A percentile compares a stretch with the other conserved stretches of the same genome.
phyloP scores from a whole-genome alignment of 2,888 invertebrate species.

The Nomada fabriciana region DNA sequence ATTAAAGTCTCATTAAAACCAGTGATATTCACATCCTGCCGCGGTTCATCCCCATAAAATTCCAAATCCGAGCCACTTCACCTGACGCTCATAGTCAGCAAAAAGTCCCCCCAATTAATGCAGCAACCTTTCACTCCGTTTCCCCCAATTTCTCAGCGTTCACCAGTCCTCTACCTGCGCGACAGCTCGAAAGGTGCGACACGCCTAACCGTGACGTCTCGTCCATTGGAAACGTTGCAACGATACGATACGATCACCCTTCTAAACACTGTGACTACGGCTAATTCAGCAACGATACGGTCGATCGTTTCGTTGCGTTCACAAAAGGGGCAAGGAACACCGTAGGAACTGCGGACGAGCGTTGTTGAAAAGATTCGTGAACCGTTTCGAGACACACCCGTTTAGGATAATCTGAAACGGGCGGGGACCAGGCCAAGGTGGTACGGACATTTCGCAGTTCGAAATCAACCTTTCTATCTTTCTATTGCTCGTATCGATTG shows the following conservation, averaged over 20 bases:
- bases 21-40: background rate
- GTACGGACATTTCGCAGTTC: conserved; percentile 53
- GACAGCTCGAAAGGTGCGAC: conserved; percentile 12
- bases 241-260: background rate
- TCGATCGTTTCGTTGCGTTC: conserved; percentile 2
- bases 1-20: conserved; percentile 2
- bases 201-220: conserved; percentile 48
- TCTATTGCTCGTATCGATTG: conserved; percentile 44
- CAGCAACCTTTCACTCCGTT: too few relatives aligned
- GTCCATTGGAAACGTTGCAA: background rate
- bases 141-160: background rate
- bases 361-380: conserved; percentile 44
- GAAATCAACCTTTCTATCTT: conserved; percentile 70
- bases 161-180: background rate
- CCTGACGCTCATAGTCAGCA: background rate
- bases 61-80: background rate
- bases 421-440: conserved; percentile 44
- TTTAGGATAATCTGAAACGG: conserved; percentile 37
- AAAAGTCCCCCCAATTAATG: background rate
- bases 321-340: background rate
- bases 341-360: too few relatives aligned
- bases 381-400: conserved; percentile 60
- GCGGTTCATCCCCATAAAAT: background rate
- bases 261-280: too few relatives aligned
- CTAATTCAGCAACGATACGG: conserved; percentile 8